Evolutionary conservation across 2,888 invertebrate genomes (phyloP), one percentile per base, ranked within the genome.

Genomic region (Caenorhabditis sp.): DNA sequence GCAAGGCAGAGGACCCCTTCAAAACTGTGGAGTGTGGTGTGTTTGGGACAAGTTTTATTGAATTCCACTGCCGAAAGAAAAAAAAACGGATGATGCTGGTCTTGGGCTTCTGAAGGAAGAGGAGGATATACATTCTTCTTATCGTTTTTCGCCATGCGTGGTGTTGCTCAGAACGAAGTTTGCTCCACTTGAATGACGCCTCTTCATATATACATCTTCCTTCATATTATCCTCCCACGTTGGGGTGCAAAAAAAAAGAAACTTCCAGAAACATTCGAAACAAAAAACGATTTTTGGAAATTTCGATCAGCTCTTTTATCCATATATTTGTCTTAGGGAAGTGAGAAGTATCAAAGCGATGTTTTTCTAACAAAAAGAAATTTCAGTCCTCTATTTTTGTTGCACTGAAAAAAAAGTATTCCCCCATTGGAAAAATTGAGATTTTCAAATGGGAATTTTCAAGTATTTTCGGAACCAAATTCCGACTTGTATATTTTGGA

Each of bases 1-100:
- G 44, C 26, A n/a, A n/a, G n/a, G n/a, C n/a, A n/a, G n/a, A 22
- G 35, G 68, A 77, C 26, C 61, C 51, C 54, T 68, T 28, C 47
- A 54, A 58, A 68, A 66, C 44, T 47, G 47, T 69, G n/a, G 54
- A 51, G 59, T 38, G 8, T 49, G 54, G 31, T n/a, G 28, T 61
- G 49, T 44, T 69, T 54, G 49, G 26, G 59, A 69, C 38, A 61
- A 64, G 70, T 58, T 56, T 79, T 79, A 79, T 79, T 79, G 56
- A 70, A 70, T 79, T 79, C 70, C 64, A 79, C 64, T 77, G 16
- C 44, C 44, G n/a, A 14, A 16, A 44, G 16, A 44, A 14, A 44
- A 16, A 44, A 47, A 47, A 19, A 31, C 10, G 63, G 41, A 41
- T 31, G 59, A 22, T 56, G 61, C 44, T 70, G 79, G 63, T 61